phyloP scores from a whole-genome alignment of 2,797 vertebrate species.

The Borostomias antarcticus region DNA sequence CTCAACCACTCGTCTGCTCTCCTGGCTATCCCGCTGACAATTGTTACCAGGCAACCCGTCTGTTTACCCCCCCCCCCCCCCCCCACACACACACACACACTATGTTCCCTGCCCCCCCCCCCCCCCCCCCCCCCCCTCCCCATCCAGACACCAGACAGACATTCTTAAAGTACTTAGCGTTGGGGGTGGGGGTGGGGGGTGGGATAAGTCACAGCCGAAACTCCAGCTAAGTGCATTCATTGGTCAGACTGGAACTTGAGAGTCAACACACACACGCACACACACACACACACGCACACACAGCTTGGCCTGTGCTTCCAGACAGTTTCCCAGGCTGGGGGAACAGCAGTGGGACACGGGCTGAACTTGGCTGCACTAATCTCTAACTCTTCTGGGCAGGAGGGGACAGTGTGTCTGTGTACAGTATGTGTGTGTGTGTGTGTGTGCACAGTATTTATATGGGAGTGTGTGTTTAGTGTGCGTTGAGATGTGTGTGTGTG shows the following conservation, averaged over 20 bases:
- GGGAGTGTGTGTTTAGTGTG: constrained; percentile 14
- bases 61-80: not conserved
- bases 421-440: constrained; percentile 7
- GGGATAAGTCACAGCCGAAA: no score
- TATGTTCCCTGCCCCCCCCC: no score
- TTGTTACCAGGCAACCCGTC: not conserved
- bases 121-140: no score
- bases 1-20: not conserved
- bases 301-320: not conserved
- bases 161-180: not conserved
- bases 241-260: no score
- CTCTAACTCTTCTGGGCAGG: no score
- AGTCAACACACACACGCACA: not conserved
- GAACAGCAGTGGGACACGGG: no score
- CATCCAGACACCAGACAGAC: not conserved
- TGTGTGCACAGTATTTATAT: not conserved
- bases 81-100: no score
- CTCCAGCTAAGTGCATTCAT: no score
- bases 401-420: no score
- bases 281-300: constrained; percentile 5
- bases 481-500: not conserved
- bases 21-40: not conserved
- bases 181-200: not conserved
- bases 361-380: no score
- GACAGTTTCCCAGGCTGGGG: constrained; percentile 35